These are phyloP conservation scores for Erethizon dorsatum DNA, from an alignment of 2,797 vertebrate genomes.

Conservation along the genomic window DNA sequence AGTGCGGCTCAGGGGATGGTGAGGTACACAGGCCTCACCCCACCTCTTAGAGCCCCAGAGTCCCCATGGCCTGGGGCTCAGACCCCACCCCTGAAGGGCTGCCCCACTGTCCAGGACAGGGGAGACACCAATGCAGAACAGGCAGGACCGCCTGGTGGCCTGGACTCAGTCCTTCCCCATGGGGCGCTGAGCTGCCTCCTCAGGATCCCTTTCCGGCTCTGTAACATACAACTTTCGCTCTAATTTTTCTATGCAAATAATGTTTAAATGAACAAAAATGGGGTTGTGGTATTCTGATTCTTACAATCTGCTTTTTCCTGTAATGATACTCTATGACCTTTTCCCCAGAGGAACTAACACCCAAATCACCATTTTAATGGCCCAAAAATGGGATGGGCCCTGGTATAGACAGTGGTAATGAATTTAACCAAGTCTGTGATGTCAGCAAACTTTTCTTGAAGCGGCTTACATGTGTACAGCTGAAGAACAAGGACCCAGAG, in stretches of 20 bases:
- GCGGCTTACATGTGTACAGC: background rate
- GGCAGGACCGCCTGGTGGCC: background rate
- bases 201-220: background rate
- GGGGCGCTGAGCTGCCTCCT: background rate
- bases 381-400: rapidly evolving
- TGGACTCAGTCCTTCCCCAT: background rate
- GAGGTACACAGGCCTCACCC: background rate
- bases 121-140: background rate
- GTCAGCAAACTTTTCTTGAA: background rate
- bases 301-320: background rate
- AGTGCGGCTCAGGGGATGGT: background rate
- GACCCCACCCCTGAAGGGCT: background rate
- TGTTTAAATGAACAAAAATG: background rate
- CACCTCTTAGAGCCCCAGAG: too few species aligned
- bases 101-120: background rate
- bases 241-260: background rate
- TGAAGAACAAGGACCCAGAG: background rate
- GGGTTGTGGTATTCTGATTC: background rate
- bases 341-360: background rate
- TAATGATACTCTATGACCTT: background rate
- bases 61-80: background rate
- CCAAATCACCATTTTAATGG: background rate
- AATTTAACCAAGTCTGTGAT: background rate
- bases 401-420: rapidly evolving
- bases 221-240: background rate